phyloP scores from a whole-genome alignment of 2,797 vertebrate genomes.

The Chaunax sp. region DNA sequence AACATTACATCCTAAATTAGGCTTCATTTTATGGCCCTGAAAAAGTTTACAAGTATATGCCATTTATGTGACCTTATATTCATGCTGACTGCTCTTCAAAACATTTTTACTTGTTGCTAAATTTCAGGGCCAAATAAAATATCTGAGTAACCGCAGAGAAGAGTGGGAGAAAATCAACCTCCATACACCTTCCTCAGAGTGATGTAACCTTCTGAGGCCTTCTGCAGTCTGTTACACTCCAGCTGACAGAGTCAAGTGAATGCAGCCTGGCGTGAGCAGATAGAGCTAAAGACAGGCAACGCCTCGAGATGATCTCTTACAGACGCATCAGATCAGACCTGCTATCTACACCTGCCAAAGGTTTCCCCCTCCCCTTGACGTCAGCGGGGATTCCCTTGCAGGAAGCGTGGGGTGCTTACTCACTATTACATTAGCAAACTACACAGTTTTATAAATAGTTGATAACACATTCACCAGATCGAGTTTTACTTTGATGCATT shows the following conservation, averaged over 20 bases:
- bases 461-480: neutral
- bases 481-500: neutral
- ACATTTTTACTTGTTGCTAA: neutral
- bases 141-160: neutral
- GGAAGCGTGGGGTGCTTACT: neutral
- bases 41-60: no score
- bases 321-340: neutral
- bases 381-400: conserved; percentile 70
- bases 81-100: neutral
- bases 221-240: neutral
- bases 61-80: neutral
- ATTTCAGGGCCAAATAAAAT: neutral
- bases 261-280: conserved; percentile 54
- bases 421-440: neutral
- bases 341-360: conserved; percentile 59
- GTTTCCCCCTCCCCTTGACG: conserved; percentile 51
- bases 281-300: conserved; percentile 36
- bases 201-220: conserved; percentile 13
- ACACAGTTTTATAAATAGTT: conserved; percentile 5
- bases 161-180: conserved; percentile 13
- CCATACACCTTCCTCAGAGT: conserved; percentile 45
- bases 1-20: neutral
- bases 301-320: conserved; percentile 39
- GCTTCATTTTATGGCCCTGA: no score
- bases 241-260: neutral